Percentiles rank a stretch among this genome's conserved stretches.
phyloP scores from a whole-genome alignment of 2,113 vertebrate genomes.

The Epinephelus moara region DNA sequence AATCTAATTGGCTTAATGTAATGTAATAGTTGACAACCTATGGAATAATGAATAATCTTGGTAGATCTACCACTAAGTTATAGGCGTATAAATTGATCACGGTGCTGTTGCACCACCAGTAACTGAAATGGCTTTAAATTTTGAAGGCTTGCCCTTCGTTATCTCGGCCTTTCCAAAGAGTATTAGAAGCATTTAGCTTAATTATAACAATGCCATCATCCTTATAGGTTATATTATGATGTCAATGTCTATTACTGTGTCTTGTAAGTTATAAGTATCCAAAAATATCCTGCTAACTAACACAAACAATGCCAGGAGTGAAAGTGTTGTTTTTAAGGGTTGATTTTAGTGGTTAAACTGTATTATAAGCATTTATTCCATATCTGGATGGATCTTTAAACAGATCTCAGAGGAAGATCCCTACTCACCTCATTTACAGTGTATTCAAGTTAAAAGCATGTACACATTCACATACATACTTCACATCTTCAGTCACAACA shows the following conservation, averaged over 20 bases:
- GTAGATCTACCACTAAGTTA: neutral
- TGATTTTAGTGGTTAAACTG: neutral
- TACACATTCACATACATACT: neutral
- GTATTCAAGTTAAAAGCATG: neutral
- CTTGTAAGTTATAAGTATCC: slow-evolving; percentile 7
- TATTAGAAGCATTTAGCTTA: slow-evolving; percentile 39
- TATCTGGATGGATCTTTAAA: neutral
- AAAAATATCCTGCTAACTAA: neutral
- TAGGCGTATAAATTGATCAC: neutral
- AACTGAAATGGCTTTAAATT: neutral
- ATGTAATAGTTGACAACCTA: too few species aligned
- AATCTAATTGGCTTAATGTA: too few species aligned
- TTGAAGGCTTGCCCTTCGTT: neutral
- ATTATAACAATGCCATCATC: slow-evolving; percentile 51
- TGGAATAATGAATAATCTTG: too few species aligned
- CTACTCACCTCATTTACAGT: neutral
- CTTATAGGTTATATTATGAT: slow-evolving; percentile 22
- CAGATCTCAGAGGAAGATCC: neutral
- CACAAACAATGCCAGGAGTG: neutral
- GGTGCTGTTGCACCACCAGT: neutral
- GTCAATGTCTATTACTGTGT: slow-evolving; percentile 24
- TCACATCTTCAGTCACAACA: slow-evolving; percentile 23
- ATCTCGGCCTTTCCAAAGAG: slow-evolving; percentile 11
- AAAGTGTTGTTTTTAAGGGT: neutral
- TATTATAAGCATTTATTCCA: neutral